Conservation (phyloP, 2,797 vertebrate genomes). For the Sebastes hubbsi region DNA sequence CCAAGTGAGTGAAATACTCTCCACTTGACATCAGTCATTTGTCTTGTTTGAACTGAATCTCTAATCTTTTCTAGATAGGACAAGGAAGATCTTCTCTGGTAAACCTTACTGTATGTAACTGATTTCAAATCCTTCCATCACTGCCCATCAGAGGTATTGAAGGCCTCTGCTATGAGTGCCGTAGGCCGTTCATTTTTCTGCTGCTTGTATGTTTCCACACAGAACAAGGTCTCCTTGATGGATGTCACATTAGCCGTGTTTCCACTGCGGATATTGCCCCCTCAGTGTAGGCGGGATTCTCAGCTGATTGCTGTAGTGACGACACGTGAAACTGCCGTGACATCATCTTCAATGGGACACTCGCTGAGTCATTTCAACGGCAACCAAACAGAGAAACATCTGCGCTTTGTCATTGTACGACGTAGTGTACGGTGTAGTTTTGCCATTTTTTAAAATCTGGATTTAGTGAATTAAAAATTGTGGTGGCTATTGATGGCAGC, state of each 20-base stretch:
- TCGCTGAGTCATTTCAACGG: no score
- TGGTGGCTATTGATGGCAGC: no score
- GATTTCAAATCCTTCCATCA: slow-evolving; percentile 59
- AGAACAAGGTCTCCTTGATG: slow-evolving; percentile 25
- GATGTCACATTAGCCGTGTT: background rate
- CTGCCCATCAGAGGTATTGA: slow-evolving; percentile 32
- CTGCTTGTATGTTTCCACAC: slow-evolving; percentile 27
- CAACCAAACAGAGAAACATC: no score
- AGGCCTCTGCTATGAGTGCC: slow-evolving; percentile 23
- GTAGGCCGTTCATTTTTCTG: slow-evolving; percentile 20
- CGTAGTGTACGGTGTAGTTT: no score
- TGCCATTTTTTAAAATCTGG: no score
- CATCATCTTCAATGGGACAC: no score
- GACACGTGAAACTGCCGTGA: no score
- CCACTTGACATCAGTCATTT: background rate
- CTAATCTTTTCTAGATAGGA: background rate
- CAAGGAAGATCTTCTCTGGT: background rate
- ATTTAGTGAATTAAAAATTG: no score
- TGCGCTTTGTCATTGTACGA: no score
- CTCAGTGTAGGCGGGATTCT: no score
- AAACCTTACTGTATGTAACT: slow-evolving; percentile 25
- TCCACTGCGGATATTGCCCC: no score
- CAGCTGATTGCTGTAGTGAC: no score
- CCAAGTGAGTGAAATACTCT: background rate
- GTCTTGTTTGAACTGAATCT: background rate